Percentiles rank a stretch among this genome's conserved stretches.
Evolutionary conservation across 2,113 vertebrate genomes (phyloP).

Genomic region (Protomyctophum bolini): DNA sequence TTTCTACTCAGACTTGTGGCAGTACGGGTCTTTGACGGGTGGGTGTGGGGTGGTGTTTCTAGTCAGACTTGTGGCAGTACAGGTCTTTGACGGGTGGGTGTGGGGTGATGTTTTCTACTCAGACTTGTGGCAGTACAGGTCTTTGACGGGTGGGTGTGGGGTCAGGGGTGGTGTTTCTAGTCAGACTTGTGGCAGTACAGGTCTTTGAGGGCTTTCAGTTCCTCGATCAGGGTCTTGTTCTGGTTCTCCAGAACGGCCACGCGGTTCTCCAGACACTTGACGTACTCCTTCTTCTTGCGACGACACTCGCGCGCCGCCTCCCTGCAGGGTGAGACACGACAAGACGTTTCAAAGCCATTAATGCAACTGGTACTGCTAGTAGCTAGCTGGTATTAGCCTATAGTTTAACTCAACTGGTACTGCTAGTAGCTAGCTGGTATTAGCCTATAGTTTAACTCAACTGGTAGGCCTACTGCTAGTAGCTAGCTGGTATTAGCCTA

Average conservation of each 20-base stretch:
- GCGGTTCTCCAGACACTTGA: slow-evolving; percentile 98
- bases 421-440: too few relatives aligned
- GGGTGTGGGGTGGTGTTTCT: slow-evolving; percentile 39
- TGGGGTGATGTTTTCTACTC: neutral
- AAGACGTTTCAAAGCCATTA: neutral
- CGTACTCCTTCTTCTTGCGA: slow-evolving; percentile 98
- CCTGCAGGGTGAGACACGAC: slow-evolving; percentile 69
- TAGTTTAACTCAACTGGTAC: too few relatives aligned
- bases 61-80: too few relatives aligned
- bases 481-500: too few relatives aligned
- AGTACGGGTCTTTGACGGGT: slow-evolving; percentile 97
- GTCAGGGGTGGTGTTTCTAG: slow-evolving; percentile 70
- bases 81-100: neutral
- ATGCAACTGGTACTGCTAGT: too few relatives aligned
- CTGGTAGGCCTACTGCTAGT: too few relatives aligned
- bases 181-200: slow-evolving; percentile 99
- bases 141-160: too few relatives aligned
- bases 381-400: too few relatives aligned
- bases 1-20: slow-evolving; percentile 61
- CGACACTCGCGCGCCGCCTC: slow-evolving; percentile 97
- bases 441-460: too few relatives aligned
- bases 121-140: too few relatives aligned
- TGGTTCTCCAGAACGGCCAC: slow-evolving; percentile 99
- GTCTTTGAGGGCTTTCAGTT: slow-evolving; percentile 99
- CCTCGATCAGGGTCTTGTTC: slow-evolving; percentile 99